Conservation (phyloP, 2,113 vertebrate genomes). For the Rhinolophus sinicus region DNA sequence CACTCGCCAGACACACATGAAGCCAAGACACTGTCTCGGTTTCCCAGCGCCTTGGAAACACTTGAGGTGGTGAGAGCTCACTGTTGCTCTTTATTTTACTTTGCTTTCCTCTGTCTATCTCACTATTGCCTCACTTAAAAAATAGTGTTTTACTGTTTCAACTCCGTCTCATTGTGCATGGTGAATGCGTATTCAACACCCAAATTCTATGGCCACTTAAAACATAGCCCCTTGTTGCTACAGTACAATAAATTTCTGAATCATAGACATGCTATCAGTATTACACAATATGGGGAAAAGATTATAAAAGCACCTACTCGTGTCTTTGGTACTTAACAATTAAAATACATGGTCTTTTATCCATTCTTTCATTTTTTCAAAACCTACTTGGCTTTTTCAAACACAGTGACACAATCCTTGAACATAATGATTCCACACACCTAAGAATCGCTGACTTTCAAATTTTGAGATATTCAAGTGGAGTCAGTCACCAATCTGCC, state of each 20-base stretch:
- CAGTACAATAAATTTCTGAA: not conserved
- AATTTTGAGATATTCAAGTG: conserved; percentile 56
- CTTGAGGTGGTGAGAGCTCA: no score
- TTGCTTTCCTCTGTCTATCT: no score
- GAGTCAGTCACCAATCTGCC: conserved; percentile 38
- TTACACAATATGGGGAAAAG: not conserved
- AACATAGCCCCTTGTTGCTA: no score
- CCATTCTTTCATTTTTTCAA: conserved; percentile 12
- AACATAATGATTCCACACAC: not conserved
- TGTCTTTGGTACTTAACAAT: not conserved
- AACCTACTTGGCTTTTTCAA: conserved; percentile 16
- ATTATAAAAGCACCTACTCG: not conserved
- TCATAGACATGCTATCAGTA: not conserved
- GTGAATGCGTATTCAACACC: no score
- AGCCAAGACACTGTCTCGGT: no score
- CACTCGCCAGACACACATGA: no score
- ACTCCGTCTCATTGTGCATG: no score
- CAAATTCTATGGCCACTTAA: no score
- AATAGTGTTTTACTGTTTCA: no score
- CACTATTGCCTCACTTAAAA: no score
- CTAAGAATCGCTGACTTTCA: conserved; percentile 51
- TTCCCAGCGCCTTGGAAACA: no score
- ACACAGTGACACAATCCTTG: not conserved
- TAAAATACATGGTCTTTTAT: not conserved
- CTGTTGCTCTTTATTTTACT: no score